Percentiles rank a stretch among this genome's conserved stretches.
phyloP scores from a whole-genome alignment of 2,797 vertebrate species.

The Lycodopsis pacificus region DNA sequence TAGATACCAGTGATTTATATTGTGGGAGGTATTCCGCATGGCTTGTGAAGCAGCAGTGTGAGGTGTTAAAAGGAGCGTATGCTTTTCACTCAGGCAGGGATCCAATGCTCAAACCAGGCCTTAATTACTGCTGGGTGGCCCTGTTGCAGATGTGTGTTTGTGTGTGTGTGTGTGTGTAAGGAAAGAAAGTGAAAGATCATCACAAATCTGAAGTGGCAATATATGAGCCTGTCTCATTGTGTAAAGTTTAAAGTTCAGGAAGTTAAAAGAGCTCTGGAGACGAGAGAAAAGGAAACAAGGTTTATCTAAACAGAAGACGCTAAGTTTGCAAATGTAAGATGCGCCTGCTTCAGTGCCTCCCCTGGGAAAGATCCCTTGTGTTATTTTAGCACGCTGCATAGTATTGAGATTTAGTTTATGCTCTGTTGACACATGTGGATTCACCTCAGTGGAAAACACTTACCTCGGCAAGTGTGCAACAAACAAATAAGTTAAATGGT shows the following conservation, averaged over 20 bases:
- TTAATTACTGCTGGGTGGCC: slow-evolving; percentile 49
- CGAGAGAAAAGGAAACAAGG: slow-evolving; percentile 11
- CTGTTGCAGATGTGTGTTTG: slow-evolving; percentile 23
- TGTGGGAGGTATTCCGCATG: slow-evolving; percentile 21
- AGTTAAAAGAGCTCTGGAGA: slow-evolving; percentile 16
- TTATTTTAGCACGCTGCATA: slow-evolving; percentile 8
- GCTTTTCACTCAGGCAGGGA: slow-evolving; percentile 45
- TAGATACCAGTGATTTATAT: slow-evolving; percentile 19
- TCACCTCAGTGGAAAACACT: slow-evolving; percentile 29
- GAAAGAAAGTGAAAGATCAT: background rate
- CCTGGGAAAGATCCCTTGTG: slow-evolving; percentile 3
- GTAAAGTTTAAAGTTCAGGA: slow-evolving; percentile 23
- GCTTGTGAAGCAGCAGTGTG: slow-evolving; percentile 29
- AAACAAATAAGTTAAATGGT: slow-evolving; percentile 20
- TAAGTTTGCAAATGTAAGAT: slow-evolving; percentile 9
- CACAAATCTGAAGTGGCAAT: slow-evolving; percentile 12
- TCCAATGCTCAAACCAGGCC: slow-evolving; percentile 33
- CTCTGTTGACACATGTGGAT: slow-evolving; percentile 1
- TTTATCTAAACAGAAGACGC: slow-evolving; percentile 13
- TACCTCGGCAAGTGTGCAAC: slow-evolving; percentile 4
- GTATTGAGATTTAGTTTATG: slow-evolving; percentile 3
- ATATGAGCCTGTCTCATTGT: background rate
- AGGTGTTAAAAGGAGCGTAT: slow-evolving; percentile 52
- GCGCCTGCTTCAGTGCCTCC: background rate
- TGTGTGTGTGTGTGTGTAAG: background rate